Evolutionary conservation across 2,797 vertebrate species (phyloP).

Genomic region (Petrocephalus schoutedeni): DNA sequence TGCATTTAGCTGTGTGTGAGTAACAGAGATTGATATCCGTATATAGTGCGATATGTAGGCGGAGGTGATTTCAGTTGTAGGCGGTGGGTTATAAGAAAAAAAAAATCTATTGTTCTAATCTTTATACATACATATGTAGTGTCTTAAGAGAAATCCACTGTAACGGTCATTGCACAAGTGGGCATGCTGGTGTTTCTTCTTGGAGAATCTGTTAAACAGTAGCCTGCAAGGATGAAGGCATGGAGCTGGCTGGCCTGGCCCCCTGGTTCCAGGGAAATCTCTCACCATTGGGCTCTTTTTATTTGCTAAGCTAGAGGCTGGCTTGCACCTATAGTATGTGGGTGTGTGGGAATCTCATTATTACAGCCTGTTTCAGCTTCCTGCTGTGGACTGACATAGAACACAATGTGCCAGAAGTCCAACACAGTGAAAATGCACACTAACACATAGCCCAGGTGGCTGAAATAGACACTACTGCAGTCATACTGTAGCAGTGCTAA

Average conservation of each 20-base stretch:
- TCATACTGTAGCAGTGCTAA: background rate
- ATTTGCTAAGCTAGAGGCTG: background rate
- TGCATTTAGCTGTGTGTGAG: conserved; percentile 27
- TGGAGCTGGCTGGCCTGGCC: background rate
- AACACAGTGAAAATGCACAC: background rate
- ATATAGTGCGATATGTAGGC: conserved; percentile 32
- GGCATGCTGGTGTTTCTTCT: background rate
- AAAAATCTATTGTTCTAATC: background rate
- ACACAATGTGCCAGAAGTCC: background rate
- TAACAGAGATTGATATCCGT: conserved; percentile 28
- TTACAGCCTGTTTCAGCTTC: background rate
- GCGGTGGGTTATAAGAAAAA: background rate
- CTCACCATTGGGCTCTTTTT: background rate
- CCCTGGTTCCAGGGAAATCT: background rate
- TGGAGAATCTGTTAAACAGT: background rate
- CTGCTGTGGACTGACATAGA: background rate
- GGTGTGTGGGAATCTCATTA: conserved; percentile 10
- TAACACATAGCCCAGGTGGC: background rate
- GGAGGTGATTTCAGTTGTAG: conserved; percentile 34
- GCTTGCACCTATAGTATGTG: background rate
- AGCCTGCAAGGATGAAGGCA: background rate
- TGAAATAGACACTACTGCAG: background rate
- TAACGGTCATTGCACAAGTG: background rate
- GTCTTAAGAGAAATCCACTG: background rate
- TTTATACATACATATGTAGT: background rate